These are phyloP conservation scores for Dicrostonyx torquatus DNA, from an alignment of 2,797 vertebrate species.

Conservation along the genomic window DNA sequence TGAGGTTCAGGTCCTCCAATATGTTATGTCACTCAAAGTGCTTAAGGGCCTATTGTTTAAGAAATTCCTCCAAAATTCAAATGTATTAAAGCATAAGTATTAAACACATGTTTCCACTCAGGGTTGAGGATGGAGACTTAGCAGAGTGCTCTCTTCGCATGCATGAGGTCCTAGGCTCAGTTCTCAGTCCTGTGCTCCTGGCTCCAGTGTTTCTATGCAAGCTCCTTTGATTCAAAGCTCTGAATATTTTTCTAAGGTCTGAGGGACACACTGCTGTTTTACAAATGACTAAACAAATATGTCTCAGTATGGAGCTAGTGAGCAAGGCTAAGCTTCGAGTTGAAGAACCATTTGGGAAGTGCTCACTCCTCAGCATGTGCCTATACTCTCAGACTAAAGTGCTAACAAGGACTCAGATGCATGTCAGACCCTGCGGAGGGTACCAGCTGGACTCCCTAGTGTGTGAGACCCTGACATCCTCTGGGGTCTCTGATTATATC, in stretches of 20 bases:
- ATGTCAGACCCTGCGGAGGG: background rate
- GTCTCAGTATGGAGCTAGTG: background rate
- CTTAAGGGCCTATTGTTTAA: background rate
- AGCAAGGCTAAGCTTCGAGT: background rate
- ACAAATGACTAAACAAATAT: background rate
- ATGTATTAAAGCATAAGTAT: background rate
- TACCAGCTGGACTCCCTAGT: rapidly evolving
- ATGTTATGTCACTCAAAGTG: background rate
- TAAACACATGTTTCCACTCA: background rate
- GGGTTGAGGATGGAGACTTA: background rate
- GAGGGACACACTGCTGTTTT: background rate
- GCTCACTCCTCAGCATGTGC: background rate
- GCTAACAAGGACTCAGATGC: background rate
- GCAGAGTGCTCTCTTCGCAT: too few relatives aligned
- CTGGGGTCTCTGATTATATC: background rate
- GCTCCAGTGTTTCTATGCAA: background rate
- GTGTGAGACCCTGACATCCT: background rate
- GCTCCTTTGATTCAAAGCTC: background rate
- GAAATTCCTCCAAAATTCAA: background rate
- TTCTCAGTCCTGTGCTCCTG: background rate
- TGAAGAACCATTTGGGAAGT: background rate
- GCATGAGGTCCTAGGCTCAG: background rate
- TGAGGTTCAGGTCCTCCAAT: background rate
- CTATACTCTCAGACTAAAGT: background rate
- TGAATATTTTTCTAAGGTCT: background rate